phyloP scores from a whole-genome alignment of 1,140 invertebrate genomes.

The Sycophila sp. region DNA sequence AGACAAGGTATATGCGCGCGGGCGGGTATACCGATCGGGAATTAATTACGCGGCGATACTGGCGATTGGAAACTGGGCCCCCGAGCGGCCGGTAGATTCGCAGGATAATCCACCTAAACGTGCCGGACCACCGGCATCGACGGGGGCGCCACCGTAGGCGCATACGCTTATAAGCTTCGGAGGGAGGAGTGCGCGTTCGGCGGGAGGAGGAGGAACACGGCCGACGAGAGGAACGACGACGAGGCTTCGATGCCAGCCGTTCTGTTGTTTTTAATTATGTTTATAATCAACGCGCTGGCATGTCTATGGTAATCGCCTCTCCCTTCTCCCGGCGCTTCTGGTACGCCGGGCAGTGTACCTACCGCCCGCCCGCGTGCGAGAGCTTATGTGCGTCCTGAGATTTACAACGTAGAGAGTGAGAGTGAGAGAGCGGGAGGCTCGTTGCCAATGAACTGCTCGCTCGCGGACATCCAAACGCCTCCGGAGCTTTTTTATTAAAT shows the following conservation, averaged over 20 bases:
- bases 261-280: constrained; percentile 67
- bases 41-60: constrained; percentile 57
- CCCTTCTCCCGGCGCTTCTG: background rate
- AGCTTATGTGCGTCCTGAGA: background rate
- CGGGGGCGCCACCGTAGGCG: constrained; percentile 48
- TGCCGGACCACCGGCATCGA: constrained; percentile 65
- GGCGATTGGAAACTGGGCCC: constrained; percentile 54
- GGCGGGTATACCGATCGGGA: constrained; percentile 49
- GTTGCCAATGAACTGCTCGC: constrained; percentile 7
- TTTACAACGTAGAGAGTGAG: constrained; percentile 12
- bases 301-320: constrained; percentile 64
- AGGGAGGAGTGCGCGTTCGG: background rate
- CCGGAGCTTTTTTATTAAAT: constrained; percentile 11
- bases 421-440: background rate
- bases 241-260: too few relatives aligned
- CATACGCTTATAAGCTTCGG: constrained; percentile 6
- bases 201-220: background rate
- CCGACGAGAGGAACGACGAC: constrained; percentile 8
- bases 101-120: constrained; percentile 55
- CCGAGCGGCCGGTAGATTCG: constrained; percentile 49
- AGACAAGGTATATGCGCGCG: too few relatives aligned
- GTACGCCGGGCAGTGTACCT: background rate
- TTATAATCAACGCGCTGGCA: constrained; percentile 65
- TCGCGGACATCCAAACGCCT: background rate
- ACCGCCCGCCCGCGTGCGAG: background rate